A percentile compares a stretch with the other conserved stretches of the same genome.
These are phyloP conservation scores for Dolichopus griseipennis DNA, from an alignment of 2,888 invertebrate species.

Conservation along the genomic window DNA sequence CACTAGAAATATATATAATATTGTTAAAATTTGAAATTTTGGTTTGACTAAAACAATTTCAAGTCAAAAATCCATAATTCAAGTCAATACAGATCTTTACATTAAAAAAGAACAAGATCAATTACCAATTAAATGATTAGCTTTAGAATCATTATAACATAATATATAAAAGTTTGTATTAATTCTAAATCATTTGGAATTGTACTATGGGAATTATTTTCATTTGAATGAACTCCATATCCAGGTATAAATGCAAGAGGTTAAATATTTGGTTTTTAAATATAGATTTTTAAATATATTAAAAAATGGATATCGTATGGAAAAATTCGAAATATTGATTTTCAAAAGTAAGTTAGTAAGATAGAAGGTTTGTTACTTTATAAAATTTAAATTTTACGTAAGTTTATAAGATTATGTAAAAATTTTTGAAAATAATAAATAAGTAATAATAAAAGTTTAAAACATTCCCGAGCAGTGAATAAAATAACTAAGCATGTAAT, in stretches of 20 bases:
- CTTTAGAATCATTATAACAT: conserved; percentile 83
- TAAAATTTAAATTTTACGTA: no score
- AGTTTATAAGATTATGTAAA: no score
- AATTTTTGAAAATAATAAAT: no score
- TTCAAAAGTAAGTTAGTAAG: no score
- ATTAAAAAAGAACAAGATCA: conserved; percentile 78
- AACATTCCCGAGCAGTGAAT: no score
- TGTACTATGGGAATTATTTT: conserved; percentile 84
- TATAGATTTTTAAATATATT: conserved; percentile 54
- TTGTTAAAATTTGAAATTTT: conserved; percentile 95
- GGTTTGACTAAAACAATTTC: conserved; percentile 81
- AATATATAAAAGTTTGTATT: conserved; percentile 85
- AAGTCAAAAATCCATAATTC: no score
- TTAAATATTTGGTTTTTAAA: conserved; percentile 58
- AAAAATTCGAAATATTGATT: no score
- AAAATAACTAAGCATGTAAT: no score
- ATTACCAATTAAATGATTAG: conserved; percentile 94
- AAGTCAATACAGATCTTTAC: conserved; percentile 69
- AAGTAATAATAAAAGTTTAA: no score
- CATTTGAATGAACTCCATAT: conserved; percentile 76
- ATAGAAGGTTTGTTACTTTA: no score
- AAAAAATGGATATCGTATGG: conserved; percentile 78
- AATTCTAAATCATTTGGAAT: conserved; percentile 93
- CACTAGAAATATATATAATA: no score
- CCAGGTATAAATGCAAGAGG: conserved; percentile 67